Conservation (phyloP, 2,888 invertebrate genomes). For the Eumerus sabulonum region DNA sequence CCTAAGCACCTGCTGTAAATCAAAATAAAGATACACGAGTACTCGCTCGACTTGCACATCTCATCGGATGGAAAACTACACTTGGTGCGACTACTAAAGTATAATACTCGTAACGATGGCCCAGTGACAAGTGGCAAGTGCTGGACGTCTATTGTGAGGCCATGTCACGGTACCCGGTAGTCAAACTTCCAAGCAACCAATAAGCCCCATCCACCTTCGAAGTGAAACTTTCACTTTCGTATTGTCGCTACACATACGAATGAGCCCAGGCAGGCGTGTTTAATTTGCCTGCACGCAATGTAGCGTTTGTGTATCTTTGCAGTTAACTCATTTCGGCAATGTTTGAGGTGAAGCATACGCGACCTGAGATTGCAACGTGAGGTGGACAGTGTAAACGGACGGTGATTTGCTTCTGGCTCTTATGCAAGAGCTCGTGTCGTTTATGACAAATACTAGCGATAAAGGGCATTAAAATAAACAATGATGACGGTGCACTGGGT, state of each 20-base stretch:
- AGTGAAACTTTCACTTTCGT: constrained; percentile 38
- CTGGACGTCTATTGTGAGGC: constrained; percentile 31
- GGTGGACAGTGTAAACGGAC: constrained; percentile 5
- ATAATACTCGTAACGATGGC: neutral
- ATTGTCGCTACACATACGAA: constrained; percentile 30
- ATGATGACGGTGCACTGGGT: too few relatives aligned
- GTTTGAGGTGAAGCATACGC: constrained; percentile 28
- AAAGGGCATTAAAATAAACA: constrained; percentile 5
- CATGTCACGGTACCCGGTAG: constrained; percentile 20
- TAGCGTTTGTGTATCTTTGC: constrained; percentile 33
- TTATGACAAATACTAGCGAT: constrained; percentile 53
- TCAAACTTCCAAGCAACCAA: neutral
- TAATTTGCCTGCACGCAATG: constrained; percentile 29
- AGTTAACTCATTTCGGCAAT: constrained; percentile 39
- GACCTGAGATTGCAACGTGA: constrained; percentile 18
- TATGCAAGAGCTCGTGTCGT: constrained; percentile 56
- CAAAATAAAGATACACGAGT: constrained; percentile 3
- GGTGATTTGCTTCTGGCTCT: neutral
- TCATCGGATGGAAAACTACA: constrained; percentile 20
- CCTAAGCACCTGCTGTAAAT: constrained; percentile 14
- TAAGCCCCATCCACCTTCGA: neutral
- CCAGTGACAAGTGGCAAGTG: constrained; percentile 23
- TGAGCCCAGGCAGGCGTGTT: constrained; percentile 26
- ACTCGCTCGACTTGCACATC: too few relatives aligned
- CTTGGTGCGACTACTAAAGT: constrained; percentile 1